Conservation (phyloP, 2,888 invertebrate species). For the Idaea dimidiata region DNA sequence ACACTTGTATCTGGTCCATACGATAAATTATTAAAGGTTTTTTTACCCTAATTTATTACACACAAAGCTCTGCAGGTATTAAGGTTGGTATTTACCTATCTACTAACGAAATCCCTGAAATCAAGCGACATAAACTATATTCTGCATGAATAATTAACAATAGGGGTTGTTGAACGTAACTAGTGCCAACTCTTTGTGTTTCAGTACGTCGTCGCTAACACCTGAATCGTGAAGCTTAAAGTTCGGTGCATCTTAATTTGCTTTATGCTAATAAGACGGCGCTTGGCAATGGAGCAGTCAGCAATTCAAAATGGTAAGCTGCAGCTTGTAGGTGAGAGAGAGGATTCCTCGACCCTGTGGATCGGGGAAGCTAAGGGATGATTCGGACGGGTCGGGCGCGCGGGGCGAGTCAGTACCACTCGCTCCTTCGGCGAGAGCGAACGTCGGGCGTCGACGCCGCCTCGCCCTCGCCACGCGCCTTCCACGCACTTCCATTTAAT, state of each 20-base stretch:
- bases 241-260: slow-evolving; percentile 63
- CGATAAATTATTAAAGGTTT: neutral
- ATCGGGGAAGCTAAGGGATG: slow-evolving; percentile 51
- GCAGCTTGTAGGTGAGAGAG: slow-evolving; percentile 57
- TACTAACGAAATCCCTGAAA: neutral
- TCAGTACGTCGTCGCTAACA: neutral
- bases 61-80: neutral
- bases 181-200: slow-evolving; percentile 1
- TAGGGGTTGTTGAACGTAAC: slow-evolving; percentile 1
- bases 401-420: slow-evolving; percentile 65
- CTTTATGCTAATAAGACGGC: slow-evolving; percentile 71
- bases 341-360: slow-evolving; percentile 53
- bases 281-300: slow-evolving; percentile 58
- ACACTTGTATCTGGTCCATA: neutral
- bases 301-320: slow-evolving; percentile 56
- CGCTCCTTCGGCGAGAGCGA: slow-evolving; percentile 66
- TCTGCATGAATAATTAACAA: slow-evolving; percentile 1
- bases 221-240: slow-evolving; percentile 4
- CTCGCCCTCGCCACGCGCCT: slow-evolving; percentile 31
- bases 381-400: slow-evolving; percentile 47
- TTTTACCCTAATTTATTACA: neutral
- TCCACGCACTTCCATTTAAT: slow-evolving; percentile 62
- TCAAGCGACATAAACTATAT: neutral
- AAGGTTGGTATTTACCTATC: neutral
- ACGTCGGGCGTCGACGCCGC: slow-evolving; percentile 49